A percentile compares a stretch with the other conserved stretches of the same genome.
These are phyloP conservation scores for Hoplostethus mediterraneus DNA, from an alignment of 2,797 vertebrate species.

Conservation along the genomic window DNA sequence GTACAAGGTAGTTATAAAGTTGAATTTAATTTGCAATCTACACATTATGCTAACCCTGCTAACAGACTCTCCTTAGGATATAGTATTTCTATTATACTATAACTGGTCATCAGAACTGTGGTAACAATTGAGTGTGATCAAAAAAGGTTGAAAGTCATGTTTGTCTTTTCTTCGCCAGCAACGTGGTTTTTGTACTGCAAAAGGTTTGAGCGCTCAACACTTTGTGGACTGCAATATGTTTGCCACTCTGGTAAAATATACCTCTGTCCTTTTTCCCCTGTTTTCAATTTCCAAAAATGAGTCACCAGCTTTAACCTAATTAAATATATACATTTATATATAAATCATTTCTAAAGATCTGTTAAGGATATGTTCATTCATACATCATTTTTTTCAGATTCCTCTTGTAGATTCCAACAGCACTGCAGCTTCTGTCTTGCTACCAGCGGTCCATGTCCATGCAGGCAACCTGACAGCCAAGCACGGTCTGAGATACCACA, in stretches of 20 bases:
- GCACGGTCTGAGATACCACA: constrained; percentile 76
- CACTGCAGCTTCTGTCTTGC: constrained; percentile 24
- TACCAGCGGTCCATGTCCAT: constrained; percentile 48
- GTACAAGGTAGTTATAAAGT: too few relatives aligned
- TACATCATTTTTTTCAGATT: constrained; percentile 53
- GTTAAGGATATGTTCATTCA: constrained; percentile 11
- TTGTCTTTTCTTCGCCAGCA: constrained; percentile 54
- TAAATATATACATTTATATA: background rate
- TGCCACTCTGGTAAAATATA: constrained; percentile 66
- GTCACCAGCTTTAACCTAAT: too few relatives aligned
- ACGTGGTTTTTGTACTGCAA: constrained; percentile 78
- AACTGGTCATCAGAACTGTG: background rate
- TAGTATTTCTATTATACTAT: too few relatives aligned
- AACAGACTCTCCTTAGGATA: background rate
- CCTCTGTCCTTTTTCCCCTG: background rate
- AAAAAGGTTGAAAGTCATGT: background rate
- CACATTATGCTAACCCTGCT: background rate
- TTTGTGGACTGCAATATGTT: constrained; percentile 79
- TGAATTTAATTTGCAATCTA: background rate
- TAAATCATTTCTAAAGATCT: background rate
- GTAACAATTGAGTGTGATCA: background rate
- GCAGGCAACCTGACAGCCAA: constrained; percentile 27
- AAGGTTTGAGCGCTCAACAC: constrained; percentile 35
- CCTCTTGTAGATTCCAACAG: constrained; percentile 58
- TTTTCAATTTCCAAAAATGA: accelerated